Evolutionary conservation across 2,113 vertebrate genomes (phyloP).

Genomic region (Trochalopteron elliotii): DNA sequence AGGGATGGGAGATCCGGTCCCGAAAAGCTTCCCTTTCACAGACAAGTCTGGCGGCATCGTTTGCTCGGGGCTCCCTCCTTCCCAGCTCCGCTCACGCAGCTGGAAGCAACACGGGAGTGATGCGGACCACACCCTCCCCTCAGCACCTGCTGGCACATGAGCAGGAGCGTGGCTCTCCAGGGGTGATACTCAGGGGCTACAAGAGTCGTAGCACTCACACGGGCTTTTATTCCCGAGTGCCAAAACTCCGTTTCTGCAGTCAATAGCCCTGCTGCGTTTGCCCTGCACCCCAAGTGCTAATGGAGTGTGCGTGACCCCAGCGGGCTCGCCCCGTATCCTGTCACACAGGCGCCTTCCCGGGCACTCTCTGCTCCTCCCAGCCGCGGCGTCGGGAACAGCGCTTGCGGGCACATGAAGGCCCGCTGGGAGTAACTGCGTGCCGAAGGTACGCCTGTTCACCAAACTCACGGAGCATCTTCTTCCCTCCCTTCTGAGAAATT

Average conservation of each 20-base stretch:
- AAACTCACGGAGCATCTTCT: background rate
- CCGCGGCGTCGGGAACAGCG: background rate
- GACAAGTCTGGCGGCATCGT: accelerated
- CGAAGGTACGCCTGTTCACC: background rate
- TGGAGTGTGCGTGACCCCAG: background rate
- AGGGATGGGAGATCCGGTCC: background rate
- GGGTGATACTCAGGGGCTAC: accelerated
- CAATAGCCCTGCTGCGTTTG: accelerated
- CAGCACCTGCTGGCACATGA: background rate
- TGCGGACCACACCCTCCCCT: background rate
- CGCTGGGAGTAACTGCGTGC: background rate
- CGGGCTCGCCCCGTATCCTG: background rate
- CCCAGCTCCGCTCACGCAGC: background rate
- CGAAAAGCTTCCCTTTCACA: background rate
- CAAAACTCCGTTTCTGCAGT: background rate
- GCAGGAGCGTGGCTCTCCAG: background rate
- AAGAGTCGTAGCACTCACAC: background rate
- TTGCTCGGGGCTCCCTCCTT: background rate
- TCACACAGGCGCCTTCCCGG: background rate
- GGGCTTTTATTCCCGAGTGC: background rate
- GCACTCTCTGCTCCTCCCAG: background rate
- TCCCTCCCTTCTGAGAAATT: background rate
- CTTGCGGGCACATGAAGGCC: background rate
- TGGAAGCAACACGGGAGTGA: background rate
- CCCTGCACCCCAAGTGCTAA: background rate